A percentile compares a stretch with the other conserved stretches of the same genome.
Evolutionary conservation across 2,797 vertebrate genomes (phyloP).

Genomic region (Artibeus lituratus): DNA sequence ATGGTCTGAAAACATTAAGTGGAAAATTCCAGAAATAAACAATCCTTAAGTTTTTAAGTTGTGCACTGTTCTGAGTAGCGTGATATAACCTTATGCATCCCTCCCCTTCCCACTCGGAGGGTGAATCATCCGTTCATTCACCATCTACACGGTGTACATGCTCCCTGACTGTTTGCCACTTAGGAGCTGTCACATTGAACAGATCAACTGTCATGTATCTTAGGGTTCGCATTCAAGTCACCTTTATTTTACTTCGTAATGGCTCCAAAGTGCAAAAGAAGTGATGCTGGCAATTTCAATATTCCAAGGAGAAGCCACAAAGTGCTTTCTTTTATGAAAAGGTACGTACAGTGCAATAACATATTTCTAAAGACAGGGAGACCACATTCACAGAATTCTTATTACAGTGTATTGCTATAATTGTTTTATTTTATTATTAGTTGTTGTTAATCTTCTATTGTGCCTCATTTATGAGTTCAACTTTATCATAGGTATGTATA

Average conservation of each 20-base stretch:
- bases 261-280: not conserved
- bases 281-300: not conserved
- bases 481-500: not conserved
- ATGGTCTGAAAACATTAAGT: not conserved
- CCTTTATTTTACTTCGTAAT: not conserved
- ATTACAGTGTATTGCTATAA: not conserved
- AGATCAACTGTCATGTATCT: too few relatives aligned
- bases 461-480: not conserved
- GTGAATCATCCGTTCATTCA: not conserved
- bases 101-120: not conserved
- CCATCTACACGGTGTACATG: fast-evolving
- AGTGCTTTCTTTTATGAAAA: not conserved
- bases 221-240: not conserved
- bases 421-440: not conserved
- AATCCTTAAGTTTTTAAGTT: not conserved
- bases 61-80: not conserved
- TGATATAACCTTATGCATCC: not conserved
- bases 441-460: not conserved
- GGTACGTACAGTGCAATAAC: not conserved
- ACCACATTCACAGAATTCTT: too few relatives aligned
- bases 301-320: not conserved
- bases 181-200: not conserved
- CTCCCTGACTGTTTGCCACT: not conserved
- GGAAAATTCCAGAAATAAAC: not conserved
- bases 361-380: not conserved